Conservation (phyloP, 1,140 invertebrate species). For the Lanistes nyassanus region DNA sequence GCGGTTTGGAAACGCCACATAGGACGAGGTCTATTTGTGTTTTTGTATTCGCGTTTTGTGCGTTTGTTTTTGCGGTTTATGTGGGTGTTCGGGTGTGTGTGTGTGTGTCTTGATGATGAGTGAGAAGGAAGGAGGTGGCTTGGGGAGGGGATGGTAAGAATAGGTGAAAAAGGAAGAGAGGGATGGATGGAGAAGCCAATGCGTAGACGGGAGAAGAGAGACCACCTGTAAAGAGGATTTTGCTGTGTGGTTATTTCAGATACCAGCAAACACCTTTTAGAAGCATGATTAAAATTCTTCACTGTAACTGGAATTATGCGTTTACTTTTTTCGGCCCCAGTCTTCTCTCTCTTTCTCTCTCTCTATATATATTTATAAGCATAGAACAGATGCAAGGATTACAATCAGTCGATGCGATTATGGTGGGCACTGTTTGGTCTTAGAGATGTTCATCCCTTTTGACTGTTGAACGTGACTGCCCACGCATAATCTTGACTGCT, state of each 20-base stretch:
- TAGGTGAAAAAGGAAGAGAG: not conserved
- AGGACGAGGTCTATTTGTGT: no score
- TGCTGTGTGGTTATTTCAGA: not conserved
- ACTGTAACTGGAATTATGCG: not conserved
- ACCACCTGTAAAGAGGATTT: not conserved
- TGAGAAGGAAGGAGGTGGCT: not conserved
- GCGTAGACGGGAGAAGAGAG: constrained; percentile 1
- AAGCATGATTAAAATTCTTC: not conserved
- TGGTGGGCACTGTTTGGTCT: no score
- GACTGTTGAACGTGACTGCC: no score
- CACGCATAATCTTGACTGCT: no score
- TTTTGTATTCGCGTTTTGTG: not conserved
- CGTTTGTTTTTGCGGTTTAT: not conserved
- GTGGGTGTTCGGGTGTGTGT: constrained; percentile 15
- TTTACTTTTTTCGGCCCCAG: not conserved
- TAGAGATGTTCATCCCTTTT: no score
- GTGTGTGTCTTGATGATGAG: constrained; percentile 3
- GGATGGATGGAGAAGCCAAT: constrained; percentile 3
- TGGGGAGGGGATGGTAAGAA: not conserved
- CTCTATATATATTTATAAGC: not conserved
- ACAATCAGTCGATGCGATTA: no score
- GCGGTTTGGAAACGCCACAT: no score
- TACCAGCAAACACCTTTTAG: not conserved
- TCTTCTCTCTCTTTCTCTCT: not conserved
- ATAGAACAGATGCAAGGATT: no score